These are phyloP conservation scores for Nerophis lumbriciformis DNA, from an alignment of 2,113 vertebrate genomes.

Conservation along the genomic window DNA sequence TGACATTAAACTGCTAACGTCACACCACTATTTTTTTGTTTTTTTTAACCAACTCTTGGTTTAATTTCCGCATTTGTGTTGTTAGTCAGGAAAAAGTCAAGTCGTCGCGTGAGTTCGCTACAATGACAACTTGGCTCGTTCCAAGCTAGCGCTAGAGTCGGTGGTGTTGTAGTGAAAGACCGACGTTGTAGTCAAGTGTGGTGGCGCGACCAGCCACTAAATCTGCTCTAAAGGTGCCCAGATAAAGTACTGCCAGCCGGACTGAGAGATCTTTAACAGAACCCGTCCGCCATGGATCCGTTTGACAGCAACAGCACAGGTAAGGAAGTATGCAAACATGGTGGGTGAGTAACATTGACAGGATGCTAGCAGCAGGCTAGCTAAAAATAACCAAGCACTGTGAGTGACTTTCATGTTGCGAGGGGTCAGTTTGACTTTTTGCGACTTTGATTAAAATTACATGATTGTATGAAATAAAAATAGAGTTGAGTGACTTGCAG, in stretches of 20 bases:
- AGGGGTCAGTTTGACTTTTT: neutral
- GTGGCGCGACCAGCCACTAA: neutral
- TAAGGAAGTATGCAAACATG: conserved; percentile 29
- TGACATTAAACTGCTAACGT: conserved; percentile 3
- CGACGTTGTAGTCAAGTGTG: conserved; percentile 10
- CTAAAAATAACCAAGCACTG: conserved; percentile 36
- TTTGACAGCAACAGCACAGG: conserved; percentile 61
- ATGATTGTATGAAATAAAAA: no score
- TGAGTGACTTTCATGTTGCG: conserved; percentile 46
- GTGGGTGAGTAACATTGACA: neutral
- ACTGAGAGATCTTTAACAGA: neutral
- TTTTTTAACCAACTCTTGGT: neutral
- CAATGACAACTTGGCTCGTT: conserved; percentile 51
- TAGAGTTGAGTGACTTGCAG: neutral
- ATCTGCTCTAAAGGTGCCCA: neutral
- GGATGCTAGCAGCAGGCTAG: conserved; percentile 46
- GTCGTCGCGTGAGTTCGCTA: conserved; percentile 19
- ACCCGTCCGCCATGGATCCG: conserved; percentile 46
- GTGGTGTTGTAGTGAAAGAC: conserved; percentile 17
- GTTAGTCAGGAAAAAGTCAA: neutral
- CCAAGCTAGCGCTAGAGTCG: conserved; percentile 46
- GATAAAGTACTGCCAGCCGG: neutral
- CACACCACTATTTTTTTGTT: neutral
- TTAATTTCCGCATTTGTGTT: no score
- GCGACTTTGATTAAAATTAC: neutral